Evolutionary conservation across 1,140 invertebrate species (phyloP).

Genomic region (Zaprionus inermis): DNA sequence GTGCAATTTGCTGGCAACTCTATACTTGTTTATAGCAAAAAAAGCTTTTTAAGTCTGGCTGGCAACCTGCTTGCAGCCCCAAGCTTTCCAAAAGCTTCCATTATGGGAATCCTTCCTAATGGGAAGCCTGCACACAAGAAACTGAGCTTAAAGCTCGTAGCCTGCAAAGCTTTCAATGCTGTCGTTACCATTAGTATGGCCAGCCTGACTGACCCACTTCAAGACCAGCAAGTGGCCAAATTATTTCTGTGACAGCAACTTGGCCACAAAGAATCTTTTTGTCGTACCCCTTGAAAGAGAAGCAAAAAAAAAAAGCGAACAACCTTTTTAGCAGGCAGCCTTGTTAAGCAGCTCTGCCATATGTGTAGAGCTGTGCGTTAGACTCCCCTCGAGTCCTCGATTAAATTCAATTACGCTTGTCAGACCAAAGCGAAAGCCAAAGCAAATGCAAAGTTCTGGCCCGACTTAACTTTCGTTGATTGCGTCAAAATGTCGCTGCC

Average conservation of each 20-base stretch:
- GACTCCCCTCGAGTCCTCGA: not conserved
- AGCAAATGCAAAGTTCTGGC: slow-evolving; percentile 1
- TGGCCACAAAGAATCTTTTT: slow-evolving; percentile 13
- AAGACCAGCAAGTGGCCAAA: slow-evolving; percentile 28
- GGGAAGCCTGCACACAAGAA: too few species aligned
- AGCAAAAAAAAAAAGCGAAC: not conserved
- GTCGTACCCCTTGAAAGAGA: not conserved
- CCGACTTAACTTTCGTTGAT: not conserved
- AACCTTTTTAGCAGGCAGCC: slow-evolving; percentile 15
- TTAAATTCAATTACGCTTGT: slow-evolving; percentile 48
- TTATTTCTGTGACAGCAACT: slow-evolving; percentile 21
- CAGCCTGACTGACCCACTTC: slow-evolving; percentile 44
- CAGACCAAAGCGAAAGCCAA: not conserved
- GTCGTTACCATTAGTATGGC: not conserved
- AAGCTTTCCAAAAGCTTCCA: slow-evolving; percentile 1
- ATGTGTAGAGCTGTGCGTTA: slow-evolving; percentile 18
- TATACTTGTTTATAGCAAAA: slow-evolving; percentile 7
- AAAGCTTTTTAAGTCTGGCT: slow-evolving; percentile 1
- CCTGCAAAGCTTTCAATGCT: not conserved
- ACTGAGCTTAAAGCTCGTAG: not conserved
- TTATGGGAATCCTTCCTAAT: too few species aligned
- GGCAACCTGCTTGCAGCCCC: not conserved
- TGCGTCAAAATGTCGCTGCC: too few species aligned
- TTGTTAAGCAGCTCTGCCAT: slow-evolving; percentile 13
- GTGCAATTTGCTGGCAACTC: not conserved